Evolutionary conservation across 2,797 vertebrate species (phyloP).

Genomic region (Echeneis naucrates): DNA sequence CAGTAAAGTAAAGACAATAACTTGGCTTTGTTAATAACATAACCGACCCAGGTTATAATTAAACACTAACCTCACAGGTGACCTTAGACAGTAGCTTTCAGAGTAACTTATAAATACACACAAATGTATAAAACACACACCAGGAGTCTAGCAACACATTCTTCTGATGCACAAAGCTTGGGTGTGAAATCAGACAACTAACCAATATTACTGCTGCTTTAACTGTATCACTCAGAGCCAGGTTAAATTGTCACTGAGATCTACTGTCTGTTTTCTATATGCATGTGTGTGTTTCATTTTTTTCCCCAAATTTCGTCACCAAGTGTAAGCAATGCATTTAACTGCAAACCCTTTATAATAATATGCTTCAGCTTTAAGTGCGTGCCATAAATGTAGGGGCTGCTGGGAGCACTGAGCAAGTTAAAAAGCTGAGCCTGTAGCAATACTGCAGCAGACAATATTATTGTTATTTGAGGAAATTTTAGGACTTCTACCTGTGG

Average conservation of each 20-base stretch:
- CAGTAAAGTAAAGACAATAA: background rate
- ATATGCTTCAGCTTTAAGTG: conserved; percentile 35
- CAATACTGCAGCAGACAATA: conserved; percentile 58
- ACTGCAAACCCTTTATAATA: conserved; percentile 38
- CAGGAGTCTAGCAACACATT: conserved; percentile 19
- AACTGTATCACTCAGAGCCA: conserved; percentile 24
- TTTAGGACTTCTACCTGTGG: conserved; percentile 59
- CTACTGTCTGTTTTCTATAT: conserved; percentile 19
- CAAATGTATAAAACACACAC: conserved; percentile 8
- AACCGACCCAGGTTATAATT: background rate
- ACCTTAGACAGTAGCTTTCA: background rate
- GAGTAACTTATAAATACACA: background rate
- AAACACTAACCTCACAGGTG: background rate
- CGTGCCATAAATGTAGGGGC: conserved; percentile 30
- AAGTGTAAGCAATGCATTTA: conserved; percentile 54
- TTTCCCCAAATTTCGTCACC: conserved; percentile 7
- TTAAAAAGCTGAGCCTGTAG: conserved; percentile 60
- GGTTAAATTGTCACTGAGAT: conserved; percentile 21
- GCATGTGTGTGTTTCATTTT: background rate
- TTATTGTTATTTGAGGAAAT: conserved; percentile 65
- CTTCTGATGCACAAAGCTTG: conserved; percentile 32
- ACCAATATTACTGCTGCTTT: conserved; percentile 5
- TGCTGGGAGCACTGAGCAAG: conserved; percentile 28
- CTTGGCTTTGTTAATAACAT: background rate
- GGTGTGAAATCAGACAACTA: conserved; percentile 33